Evolutionary conservation across 2,113 vertebrate genomes (phyloP).

Genomic region (Ranitomeya variabilis): DNA sequence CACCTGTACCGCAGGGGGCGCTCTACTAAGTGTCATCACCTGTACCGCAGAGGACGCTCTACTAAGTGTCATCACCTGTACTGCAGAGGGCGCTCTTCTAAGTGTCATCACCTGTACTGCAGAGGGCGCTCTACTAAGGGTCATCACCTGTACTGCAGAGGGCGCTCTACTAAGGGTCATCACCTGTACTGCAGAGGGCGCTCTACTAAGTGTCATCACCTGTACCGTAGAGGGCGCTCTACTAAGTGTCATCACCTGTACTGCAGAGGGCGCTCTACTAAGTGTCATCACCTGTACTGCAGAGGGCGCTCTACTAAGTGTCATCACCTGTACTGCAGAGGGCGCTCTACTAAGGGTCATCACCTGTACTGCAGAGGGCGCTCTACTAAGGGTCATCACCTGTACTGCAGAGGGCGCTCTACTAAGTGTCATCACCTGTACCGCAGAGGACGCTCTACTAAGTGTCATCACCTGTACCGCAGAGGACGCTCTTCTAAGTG

Average conservation of each 20-base stretch:
- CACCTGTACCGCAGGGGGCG: neutral
- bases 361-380: neutral
- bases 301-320: neutral
- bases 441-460: neutral
- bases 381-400: neutral
- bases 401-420: neutral
- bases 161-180: neutral
- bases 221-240: neutral
- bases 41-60: neutral
- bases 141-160: neutral
- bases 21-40: neutral
- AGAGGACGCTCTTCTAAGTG: neutral
- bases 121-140: neutral
- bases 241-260: neutral
- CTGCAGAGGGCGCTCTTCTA: neutral
- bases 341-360: neutral
- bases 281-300: neutral
- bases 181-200: neutral
- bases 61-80: neutral
- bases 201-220: neutral
- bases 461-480: neutral
- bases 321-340: neutral
- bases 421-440: neutral
- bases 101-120: neutral
- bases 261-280: neutral